A percentile compares a stretch with the other conserved stretches of the same genome.
Conservation (phyloP, 1,140 invertebrate species). For the Lanistes nyassanus region DNA sequence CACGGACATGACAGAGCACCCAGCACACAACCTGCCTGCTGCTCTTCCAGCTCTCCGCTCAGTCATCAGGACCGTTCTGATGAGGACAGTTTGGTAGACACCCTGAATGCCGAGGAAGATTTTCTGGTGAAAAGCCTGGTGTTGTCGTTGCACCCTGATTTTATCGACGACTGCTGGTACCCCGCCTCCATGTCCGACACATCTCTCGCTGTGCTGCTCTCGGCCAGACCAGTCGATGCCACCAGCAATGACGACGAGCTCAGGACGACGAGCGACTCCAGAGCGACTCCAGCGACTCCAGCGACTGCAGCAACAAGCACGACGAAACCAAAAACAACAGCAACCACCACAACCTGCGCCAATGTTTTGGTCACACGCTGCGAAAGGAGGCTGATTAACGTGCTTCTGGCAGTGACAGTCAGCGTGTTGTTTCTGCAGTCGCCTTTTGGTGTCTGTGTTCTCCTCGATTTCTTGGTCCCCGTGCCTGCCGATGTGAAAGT, state of each 20-base stretch:
- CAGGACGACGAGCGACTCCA: not conserved
- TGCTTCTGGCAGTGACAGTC: not conserved
- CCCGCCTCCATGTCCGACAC: too few relatives aligned
- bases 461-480: not conserved
- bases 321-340: not conserved
- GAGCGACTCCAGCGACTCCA: not conserved
- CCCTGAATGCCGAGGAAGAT: too few relatives aligned
- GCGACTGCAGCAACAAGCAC: not conserved
- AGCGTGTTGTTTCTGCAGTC: not conserved
- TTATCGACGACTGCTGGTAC: too few relatives aligned
- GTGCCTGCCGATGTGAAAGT: not conserved
- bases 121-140: too few relatives aligned
- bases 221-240: too few relatives aligned
- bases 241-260: not conserved
- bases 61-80: too few relatives aligned
- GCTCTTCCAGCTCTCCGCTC: too few relatives aligned
- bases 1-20: too few relatives aligned
- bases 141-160: too few relatives aligned
- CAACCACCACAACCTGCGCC: not conserved
- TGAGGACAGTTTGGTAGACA: too few relatives aligned
- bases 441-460: not conserved
- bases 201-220: too few relatives aligned
- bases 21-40: too few relatives aligned
- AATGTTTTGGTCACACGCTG: not conserved
- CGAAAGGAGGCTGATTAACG: not conserved